Evolutionary conservation across 1,140 invertebrate species (phyloP).

Genomic region (Drosophila sp.): DNA sequence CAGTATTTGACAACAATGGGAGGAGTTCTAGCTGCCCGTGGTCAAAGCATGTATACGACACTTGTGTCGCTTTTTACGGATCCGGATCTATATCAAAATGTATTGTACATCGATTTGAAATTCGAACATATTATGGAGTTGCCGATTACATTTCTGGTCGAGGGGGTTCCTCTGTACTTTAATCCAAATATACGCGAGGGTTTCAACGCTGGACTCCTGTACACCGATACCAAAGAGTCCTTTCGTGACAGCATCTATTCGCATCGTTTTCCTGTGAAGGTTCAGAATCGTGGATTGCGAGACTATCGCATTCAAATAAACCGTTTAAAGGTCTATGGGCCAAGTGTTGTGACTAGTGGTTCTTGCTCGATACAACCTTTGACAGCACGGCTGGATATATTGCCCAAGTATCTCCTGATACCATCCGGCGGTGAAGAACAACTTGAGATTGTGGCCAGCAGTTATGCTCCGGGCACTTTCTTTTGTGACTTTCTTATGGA

Average conservation of each 20-base stretch:
- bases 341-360: not conserved
- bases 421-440: conserved; percentile 9
- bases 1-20: conserved; percentile 57
- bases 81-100: conserved; percentile 70
- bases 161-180: conserved; percentile 69
- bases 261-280: conserved; percentile 41
- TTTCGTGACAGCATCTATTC: conserved; percentile 43
- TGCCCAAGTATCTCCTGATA: conserved; percentile 54
- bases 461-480: conserved; percentile 43
- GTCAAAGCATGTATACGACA: conserved; percentile 71
- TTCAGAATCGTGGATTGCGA: conserved; percentile 53
- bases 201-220: conserved; percentile 59
- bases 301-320: conserved; percentile 57
- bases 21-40: conserved; percentile 45
- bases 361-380: conserved; percentile 40
- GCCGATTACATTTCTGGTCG: conserved; percentile 62
- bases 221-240: conserved; percentile 51
- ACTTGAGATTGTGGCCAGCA: conserved; percentile 51
- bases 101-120: conserved; percentile 54
- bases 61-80: conserved; percentile 58
- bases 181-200: conserved; percentile 57
- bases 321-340: conserved; percentile 40
- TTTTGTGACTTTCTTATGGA: conserved; percentile 60
- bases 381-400: conserved; percentile 57
- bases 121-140: conserved; percentile 61